These are phyloP conservation scores for Drosophila meridiana DNA, from an alignment of 2,888 invertebrate species.

Conservation along the genomic window DNA sequence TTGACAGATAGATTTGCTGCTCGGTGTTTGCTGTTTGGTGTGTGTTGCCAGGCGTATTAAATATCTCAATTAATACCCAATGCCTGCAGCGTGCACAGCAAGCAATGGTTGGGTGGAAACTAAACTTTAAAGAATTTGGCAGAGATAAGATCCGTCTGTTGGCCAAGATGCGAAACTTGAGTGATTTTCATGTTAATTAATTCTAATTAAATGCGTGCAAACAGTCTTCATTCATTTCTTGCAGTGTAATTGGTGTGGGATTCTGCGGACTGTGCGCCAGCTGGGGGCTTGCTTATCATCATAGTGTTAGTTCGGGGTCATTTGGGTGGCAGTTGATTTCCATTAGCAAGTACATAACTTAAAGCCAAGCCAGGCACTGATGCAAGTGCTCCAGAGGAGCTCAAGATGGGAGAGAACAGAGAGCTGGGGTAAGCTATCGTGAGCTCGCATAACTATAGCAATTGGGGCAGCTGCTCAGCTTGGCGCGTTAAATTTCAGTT, in stretches of 20 bases:
- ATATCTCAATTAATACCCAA: conserved; percentile 53
- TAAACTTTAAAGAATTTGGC: neutral
- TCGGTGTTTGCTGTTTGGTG: neutral
- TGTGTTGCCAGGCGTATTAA: conserved; percentile 26
- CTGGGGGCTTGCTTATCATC: conserved; percentile 39
- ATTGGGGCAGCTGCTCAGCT: conserved; percentile 43
- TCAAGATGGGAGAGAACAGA: conserved; percentile 32
- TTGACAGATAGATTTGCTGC: conserved; percentile 27
- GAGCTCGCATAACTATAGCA: conserved; percentile 53
- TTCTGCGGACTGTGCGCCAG: conserved; percentile 30
- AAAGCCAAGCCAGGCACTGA: conserved; percentile 55
- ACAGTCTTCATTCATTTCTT: conserved; percentile 4
- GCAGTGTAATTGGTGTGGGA: conserved; percentile 43
- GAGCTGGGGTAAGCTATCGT: conserved; percentile 29
- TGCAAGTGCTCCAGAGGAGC: conserved; percentile 24
- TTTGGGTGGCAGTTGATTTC: conserved; percentile 52
- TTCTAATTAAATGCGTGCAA: conserved; percentile 4
- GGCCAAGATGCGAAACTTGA: neutral
- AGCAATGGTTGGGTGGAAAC: neutral
- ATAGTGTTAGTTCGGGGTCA: conserved; percentile 41
- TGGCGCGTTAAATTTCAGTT: conserved; percentile 70
- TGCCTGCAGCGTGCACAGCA: conserved; percentile 4
- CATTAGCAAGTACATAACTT: conserved; percentile 74
- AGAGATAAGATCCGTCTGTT: neutral
- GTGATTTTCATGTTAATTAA: conserved; percentile 3